Conservation (phyloP, 2,888 invertebrate species). For the Boloria selene region DNA sequence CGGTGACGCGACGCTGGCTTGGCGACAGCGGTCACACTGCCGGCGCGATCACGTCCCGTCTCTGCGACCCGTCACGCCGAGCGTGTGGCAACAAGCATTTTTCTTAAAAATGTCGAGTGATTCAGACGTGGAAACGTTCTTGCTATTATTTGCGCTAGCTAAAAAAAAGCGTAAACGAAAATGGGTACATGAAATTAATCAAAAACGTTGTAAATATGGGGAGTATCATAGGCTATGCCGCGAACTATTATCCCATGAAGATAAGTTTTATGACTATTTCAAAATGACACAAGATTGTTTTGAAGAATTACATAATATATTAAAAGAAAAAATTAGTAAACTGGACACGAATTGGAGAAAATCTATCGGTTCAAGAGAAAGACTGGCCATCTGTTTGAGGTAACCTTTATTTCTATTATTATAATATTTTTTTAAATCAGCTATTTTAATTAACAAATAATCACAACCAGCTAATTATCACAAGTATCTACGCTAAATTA, state of each 20-base stretch:
- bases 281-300: constrained; percentile 6
- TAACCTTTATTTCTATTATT: not conserved
- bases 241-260: constrained; percentile 10
- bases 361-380: constrained; percentile 10
- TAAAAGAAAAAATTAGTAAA: constrained; percentile 8
- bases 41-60: not conserved
- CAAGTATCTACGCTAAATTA: too few relatives aligned
- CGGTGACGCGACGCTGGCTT: constrained; percentile 4
- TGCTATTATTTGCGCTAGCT: constrained; percentile 9
- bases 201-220: constrained; percentile 11
- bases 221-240: constrained; percentile 12
- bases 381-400: constrained; percentile 15
- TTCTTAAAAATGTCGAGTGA: constrained; percentile 10
- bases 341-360: constrained; percentile 7
- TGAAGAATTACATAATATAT: constrained; percentile 13
- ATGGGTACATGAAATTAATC: constrained; percentile 13
- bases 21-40: constrained; percentile 6
- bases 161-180: constrained; percentile 10
- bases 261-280: constrained; percentile 12
- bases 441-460: too few relatives aligned
- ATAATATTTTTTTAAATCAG: too few relatives aligned
- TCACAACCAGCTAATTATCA: too few relatives aligned
- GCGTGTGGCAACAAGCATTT: constrained; percentile 6
- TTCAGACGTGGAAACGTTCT: constrained; percentile 11
- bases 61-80: not conserved